Evolutionary conservation across 2,797 vertebrate genomes (phyloP).

Genomic region (Peromyscus attwateri): DNA sequence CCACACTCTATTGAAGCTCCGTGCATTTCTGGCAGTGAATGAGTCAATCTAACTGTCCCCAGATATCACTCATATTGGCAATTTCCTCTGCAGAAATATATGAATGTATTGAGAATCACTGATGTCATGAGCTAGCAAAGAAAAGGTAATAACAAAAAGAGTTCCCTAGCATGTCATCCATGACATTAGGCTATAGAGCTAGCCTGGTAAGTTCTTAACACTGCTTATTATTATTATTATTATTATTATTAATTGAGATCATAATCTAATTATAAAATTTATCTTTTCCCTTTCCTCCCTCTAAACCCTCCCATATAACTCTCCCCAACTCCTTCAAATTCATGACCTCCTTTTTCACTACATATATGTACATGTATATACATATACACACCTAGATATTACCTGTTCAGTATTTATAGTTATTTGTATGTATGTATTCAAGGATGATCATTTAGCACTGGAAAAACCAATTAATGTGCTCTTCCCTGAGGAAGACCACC

Average conservation of each 20-base stretch:
- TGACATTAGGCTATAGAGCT: neutral
- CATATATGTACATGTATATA: too few species aligned
- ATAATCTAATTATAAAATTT: neutral
- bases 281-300: neutral
- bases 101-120: slow-evolving; percentile 19
- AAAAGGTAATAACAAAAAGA: neutral
- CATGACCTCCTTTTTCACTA: neutral
- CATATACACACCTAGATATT: neutral
- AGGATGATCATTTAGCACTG: neutral
- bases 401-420: neutral
- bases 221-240: neutral
- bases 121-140: neutral
- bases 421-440: neutral
- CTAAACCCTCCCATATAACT: neutral
- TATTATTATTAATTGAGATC: neutral
- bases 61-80: slow-evolving; percentile 31
- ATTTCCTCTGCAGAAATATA: neutral
- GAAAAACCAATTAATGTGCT: neutral
- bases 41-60: neutral
- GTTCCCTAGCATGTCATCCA: neutral
- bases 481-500: neutral
- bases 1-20: neutral
- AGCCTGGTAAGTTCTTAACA: neutral
- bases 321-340: neutral
- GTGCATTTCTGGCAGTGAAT: neutral